Base-by-base conservation (phyloP, 2,888 invertebrate genomes). In the Agrilus biguttatus region DNA sequence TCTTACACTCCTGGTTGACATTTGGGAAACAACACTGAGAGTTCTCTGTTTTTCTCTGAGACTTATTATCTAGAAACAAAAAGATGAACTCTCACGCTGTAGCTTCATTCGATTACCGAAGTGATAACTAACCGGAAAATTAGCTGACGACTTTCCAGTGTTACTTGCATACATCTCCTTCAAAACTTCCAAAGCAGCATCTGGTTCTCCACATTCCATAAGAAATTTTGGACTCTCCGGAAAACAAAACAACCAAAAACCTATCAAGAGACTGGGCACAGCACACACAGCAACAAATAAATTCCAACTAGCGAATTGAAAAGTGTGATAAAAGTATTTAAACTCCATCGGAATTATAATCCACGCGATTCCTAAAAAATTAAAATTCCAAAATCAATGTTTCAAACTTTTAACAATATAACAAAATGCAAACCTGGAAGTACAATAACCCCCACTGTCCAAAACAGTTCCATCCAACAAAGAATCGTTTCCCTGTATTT, bases 381-480 rank as follows among this genome's bases (percentile, higher is more conserved):
- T 43, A 41, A 40, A 21, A n/a, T 2, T 37, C 13, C 12, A 8
- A 33, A 40, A 10, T 33, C 32, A 6, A 4, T 5, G 5, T 5
- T 13, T 13, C 32, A 13, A 28, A 17, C 33, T 8, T 33, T 8
- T 21, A 21, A 13, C 17, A 33, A 17, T 14, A 37, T 17, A 19
- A 10, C 37, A 14, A 17, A 8, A 19, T 72, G 67, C 28, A 10
- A 10, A 84, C 83, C 69, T 57, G 85, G 85, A 43, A 85, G 64
- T 49, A 75, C 61, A 54, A 85, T 83, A 42, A 85, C 82, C 47
- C 85, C 85, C 38, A 83, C 65, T 33, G 83, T 83, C 86, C 86
- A 86, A 67, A 85, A 85, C 69, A 85, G 71, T 70, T 85, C 85
- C 83, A 86, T 83, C 83, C 84, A 83, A 65, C 84, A 83, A 46